Evolutionary conservation across 2,797 vertebrate genomes (phyloP).

Genomic region (Rhodeus uyekii): DNA sequence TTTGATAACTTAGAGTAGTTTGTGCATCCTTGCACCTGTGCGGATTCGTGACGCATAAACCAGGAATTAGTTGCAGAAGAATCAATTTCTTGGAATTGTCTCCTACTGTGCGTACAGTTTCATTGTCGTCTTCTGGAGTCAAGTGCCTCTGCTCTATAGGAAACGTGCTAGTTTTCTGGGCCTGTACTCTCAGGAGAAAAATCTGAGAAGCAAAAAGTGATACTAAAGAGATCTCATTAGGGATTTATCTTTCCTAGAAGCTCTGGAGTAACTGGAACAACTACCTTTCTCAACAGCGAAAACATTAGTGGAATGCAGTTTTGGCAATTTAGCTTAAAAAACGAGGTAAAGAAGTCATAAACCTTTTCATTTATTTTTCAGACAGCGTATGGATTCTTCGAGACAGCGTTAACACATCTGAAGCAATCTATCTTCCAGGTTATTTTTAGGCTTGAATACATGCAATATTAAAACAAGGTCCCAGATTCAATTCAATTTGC

Average conservation of each 20-base stretch:
- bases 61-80: conserved; percentile 6
- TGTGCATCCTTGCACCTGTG: background rate
- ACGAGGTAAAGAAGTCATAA: conserved; percentile 25
- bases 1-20: background rate
- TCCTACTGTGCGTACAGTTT: background rate
- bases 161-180: background rate
- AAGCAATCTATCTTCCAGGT: conserved; percentile 30
- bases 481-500: conserved; percentile 56
- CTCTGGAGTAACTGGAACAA: conserved; percentile 15
- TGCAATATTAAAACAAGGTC: conserved; percentile 50
- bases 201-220: conserved; percentile 23
- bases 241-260: conserved; percentile 15
- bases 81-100: background rate
- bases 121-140: background rate
- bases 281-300: background rate
- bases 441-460: conserved; percentile 45
- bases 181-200: conserved; percentile 9
- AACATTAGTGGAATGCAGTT: conserved; percentile 31
- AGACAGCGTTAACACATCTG: conserved; percentile 29
- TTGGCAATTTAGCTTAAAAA: conserved; percentile 34
- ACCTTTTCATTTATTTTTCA: conserved; percentile 35
- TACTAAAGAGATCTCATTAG: conserved; percentile 33
- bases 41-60: background rate
- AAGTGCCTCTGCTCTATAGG: background rate
- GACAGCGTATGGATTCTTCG: conserved; percentile 11